A percentile compares a stretch with the other conserved stretches of the same genome.
These are phyloP conservation scores for Eilema depressum DNA, from an alignment of 2,888 invertebrate genomes.

Conservation along the genomic window DNA sequence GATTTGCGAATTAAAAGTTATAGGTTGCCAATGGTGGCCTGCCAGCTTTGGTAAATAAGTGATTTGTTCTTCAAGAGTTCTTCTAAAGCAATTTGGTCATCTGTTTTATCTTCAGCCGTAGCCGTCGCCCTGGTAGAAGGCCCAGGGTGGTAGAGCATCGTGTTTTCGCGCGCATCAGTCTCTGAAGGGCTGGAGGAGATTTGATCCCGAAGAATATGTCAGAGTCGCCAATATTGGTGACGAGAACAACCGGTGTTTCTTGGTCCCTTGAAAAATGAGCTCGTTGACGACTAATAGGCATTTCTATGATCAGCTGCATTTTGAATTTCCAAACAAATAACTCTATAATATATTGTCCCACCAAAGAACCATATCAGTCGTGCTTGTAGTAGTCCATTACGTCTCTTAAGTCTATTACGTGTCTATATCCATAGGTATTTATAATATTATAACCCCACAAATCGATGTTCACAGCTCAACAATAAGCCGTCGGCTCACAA, in stretches of 20 bases:
- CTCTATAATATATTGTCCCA: no score
- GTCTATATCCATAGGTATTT: no score
- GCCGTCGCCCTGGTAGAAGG: no score
- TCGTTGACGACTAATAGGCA: no score
- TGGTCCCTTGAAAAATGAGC: background rate
- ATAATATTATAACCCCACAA: constrained; percentile 4
- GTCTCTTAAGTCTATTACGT: background rate
- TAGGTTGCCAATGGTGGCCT: no score
- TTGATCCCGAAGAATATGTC: background rate
- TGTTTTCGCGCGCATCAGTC: background rate
- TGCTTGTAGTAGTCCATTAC: no score
- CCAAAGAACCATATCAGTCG: background rate
- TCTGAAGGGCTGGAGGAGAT: background rate
- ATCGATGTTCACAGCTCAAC: constrained; percentile 29
- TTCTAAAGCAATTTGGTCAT: no score
- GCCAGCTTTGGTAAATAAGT: no score
- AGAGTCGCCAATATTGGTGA: background rate
- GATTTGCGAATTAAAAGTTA: background rate
- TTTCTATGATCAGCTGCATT: background rate
- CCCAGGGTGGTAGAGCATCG: no score
- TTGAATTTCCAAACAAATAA: background rate
- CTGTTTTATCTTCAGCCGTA: no score
- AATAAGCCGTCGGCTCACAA: constrained; percentile 30
- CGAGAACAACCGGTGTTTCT: background rate
- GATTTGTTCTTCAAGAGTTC: no score